These are phyloP conservation scores for Kradibia gibbosae DNA, from an alignment of 1,140 invertebrate species.

Conservation along the genomic window DNA sequence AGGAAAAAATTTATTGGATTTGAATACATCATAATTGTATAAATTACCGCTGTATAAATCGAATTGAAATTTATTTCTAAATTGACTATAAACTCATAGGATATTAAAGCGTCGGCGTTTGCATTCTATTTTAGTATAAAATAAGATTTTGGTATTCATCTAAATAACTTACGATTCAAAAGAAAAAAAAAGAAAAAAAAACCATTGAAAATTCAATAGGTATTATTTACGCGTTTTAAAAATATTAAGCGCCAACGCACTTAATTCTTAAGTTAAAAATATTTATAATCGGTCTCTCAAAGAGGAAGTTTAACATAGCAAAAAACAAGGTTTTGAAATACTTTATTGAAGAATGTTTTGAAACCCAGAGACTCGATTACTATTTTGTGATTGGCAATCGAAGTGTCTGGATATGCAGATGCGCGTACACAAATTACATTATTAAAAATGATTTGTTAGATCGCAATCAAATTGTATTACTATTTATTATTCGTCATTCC, in stretches of 20 bases:
- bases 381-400: background rate
- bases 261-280: conserved; percentile 18
- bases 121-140: background rate
- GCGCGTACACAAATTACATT: background rate
- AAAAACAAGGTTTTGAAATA: conserved; percentile 11
- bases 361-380: background rate
- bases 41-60: background rate
- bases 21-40: background rate
- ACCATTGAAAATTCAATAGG: background rate
- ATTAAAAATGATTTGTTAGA: background rate
- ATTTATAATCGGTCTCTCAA: conserved; percentile 17
- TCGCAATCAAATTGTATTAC: background rate
- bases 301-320: conserved; percentile 1
- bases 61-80: background rate
- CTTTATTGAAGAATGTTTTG: conserved; percentile 3
- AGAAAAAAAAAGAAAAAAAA: background rate
- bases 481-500: background rate
- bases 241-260: conserved; percentile 1
- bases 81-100: background rate
- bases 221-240: conserved; percentile 10
- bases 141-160: background rate
- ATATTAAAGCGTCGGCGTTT: background rate
- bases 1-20: too few relatives aligned
- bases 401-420: background rate
- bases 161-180: background rate